These are phyloP conservation scores for Rhopalosiphum padi DNA, from an alignment of 1,140 invertebrate species.

Conservation along the genomic window DNA sequence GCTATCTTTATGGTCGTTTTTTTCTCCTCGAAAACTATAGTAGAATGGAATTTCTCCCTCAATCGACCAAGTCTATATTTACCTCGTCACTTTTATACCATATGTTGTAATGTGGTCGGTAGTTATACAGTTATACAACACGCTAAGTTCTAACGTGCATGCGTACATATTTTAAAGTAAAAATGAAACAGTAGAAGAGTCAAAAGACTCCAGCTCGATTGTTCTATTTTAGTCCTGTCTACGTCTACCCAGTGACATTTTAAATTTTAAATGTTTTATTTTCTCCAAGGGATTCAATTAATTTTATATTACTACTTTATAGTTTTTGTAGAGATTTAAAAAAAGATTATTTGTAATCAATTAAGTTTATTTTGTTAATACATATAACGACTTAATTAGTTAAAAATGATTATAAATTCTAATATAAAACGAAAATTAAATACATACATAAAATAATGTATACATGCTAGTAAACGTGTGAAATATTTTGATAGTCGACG, in stretches of 20 bases:
- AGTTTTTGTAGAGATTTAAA: background rate
- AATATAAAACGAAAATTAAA: background rate
- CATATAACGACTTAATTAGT: background rate
- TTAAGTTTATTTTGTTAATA: background rate
- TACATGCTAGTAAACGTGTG: background rate
- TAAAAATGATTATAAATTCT: background rate
- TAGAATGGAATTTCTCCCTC: slow-evolving; percentile 53
- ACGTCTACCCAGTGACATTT: slow-evolving; percentile 35
- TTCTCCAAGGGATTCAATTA: background rate
- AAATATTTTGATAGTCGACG: background rate
- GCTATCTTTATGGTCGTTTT: slow-evolving; percentile 40
- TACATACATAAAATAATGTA: too few species aligned
- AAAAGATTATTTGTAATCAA: background rate
- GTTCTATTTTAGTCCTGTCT: slow-evolving; percentile 45
- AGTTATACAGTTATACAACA: slow-evolving; percentile 38
- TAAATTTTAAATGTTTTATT: slow-evolving; percentile 14
- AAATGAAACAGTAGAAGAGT: slow-evolving; percentile 10
- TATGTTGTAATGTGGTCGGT: slow-evolving; percentile 19
- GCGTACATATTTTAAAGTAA: background rate
- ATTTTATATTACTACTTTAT: background rate
- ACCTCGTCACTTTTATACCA: slow-evolving; percentile 49
- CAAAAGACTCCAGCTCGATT: slow-evolving; percentile 27
- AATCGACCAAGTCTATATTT: slow-evolving; percentile 41
- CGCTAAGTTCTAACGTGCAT: background rate
- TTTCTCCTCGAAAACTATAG: slow-evolving; percentile 40